phyloP scores from a whole-genome alignment of 2,888 invertebrate species.

The Leucophenga maculata region DNA sequence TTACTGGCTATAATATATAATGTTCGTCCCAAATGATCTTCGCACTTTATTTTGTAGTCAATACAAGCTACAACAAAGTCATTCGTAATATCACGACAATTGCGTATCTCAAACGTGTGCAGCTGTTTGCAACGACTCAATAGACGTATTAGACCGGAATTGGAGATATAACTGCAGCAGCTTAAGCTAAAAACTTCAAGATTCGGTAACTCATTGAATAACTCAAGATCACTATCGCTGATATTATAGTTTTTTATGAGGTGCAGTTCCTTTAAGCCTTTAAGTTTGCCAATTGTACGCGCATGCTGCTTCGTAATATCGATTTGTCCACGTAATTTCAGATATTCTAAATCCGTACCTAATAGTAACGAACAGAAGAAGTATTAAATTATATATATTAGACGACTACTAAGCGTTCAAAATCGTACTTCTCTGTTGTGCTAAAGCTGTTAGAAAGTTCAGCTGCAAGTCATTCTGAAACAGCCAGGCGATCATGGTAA shows the following conservation, averaged over 20 bases:
- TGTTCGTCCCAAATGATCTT: conserved; percentile 40
- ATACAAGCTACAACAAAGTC: conserved; percentile 49
- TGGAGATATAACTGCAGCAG: conserved; percentile 46
- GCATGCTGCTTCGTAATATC: conserved; percentile 50
- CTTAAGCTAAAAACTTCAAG: conserved; percentile 37
- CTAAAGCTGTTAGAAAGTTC: conserved; percentile 42
- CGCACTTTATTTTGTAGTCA: conserved; percentile 32
- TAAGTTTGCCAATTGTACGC: conserved; percentile 45
- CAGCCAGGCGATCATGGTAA: conserved; percentile 53
- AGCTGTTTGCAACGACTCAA: conserved; percentile 44
- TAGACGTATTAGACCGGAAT: conserved; percentile 45
- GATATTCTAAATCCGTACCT: conserved; percentile 37
- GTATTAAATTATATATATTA: no score
- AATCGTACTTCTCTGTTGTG: conserved; percentile 36
- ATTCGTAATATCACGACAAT: conserved; percentile 47
- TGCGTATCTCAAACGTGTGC: conserved; percentile 40
- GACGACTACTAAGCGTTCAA: no score
- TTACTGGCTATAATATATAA: background rate
- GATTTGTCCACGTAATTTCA: conserved; percentile 51
- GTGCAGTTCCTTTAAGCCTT: conserved; percentile 44
- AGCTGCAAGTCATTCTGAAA: conserved; percentile 53
- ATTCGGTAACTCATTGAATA: conserved; percentile 44
- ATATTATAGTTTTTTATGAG: conserved; percentile 48
- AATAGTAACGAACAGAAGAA: no score
- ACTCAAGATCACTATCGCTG: conserved; percentile 51